phyloP scores from a whole-genome alignment of 2,113 vertebrate species.

The Toxostoma redivivum region DNA sequence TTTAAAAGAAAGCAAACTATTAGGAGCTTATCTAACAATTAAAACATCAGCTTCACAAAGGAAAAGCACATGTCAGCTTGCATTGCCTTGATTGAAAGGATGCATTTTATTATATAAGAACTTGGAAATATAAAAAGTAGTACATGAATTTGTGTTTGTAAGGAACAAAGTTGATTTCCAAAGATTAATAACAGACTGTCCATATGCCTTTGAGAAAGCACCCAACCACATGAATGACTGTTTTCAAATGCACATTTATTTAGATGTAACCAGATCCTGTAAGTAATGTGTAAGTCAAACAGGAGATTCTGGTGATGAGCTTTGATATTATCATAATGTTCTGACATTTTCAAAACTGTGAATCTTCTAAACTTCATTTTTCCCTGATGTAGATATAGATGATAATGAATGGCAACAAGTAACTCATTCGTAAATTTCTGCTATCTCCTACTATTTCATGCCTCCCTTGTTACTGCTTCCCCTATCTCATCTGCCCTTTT shows the following conservation, averaged over 20 bases:
- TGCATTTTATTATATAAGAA: conserved; percentile 51
- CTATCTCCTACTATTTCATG: background rate
- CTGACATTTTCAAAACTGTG: background rate
- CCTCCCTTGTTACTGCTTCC: background rate
- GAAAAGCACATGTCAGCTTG: background rate
- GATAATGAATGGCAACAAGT: background rate
- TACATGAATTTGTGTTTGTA: background rate
- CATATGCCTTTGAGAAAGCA: conserved; percentile 30
- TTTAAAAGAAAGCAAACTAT: conserved; percentile 28
- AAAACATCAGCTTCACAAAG: conserved; percentile 39
- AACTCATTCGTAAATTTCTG: background rate
- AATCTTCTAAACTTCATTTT: conserved; percentile 26
- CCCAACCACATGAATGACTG: conserved; percentile 3
- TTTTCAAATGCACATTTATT: conserved; percentile 61
- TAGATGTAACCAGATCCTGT: conserved; percentile 43
- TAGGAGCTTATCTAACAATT: conserved; percentile 47
- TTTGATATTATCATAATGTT: background rate
- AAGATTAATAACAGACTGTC: conserved; percentile 40
- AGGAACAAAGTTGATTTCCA: conserved; percentile 33
- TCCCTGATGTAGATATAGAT: background rate
- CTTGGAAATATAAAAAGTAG: conserved; percentile 11
- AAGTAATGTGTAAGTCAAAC: conserved; percentile 37
- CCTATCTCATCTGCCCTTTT: conserved; percentile 2
- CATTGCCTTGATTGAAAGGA: background rate
- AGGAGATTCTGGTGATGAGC: background rate